Percentiles rank a stretch among this genome's conserved stretches.
Conservation (phyloP, 2,797 vertebrate species). For the Leptatherina wallacei region DNA sequence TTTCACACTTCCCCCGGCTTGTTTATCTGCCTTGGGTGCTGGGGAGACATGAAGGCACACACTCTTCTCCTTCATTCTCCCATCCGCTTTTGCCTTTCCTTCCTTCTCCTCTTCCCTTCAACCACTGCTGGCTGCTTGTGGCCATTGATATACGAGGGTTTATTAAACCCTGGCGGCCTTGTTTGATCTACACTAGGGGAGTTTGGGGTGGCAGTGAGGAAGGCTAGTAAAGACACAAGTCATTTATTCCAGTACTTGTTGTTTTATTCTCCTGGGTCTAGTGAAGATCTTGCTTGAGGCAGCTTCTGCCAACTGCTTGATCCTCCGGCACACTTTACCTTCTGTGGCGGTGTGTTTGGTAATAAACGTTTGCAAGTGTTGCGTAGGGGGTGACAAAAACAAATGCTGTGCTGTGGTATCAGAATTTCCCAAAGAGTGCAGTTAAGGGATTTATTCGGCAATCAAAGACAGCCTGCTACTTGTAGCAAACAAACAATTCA, state of each 20-base stretch:
- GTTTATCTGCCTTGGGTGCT: conserved; percentile 79
- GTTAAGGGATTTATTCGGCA: conserved; percentile 46
- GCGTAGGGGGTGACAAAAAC: conserved; percentile 64
- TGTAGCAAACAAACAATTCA: conserved; percentile 35
- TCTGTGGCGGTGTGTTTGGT: conserved; percentile 48
- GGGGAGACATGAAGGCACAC: conserved; percentile 75
- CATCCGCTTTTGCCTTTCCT: conserved; percentile 53
- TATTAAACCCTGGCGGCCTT: conserved; percentile 72
- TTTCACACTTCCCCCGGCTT: conserved; percentile 79
- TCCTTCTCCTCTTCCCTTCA: conserved; percentile 60
- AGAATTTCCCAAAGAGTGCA: conserved; percentile 51
- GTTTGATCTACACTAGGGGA: conserved; percentile 68
- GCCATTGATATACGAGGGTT: conserved; percentile 72
- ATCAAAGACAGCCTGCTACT: conserved; percentile 50
- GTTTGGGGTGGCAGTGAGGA: conserved; percentile 52
- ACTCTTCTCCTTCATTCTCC: conserved; percentile 53
- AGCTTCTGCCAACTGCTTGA: conserved; percentile 56
- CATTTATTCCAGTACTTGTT: conserved; percentile 70
- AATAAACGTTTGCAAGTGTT: conserved; percentile 58
- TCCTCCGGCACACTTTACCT: conserved; percentile 53
- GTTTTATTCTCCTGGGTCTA: conserved; percentile 69
- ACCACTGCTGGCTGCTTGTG: conserved; percentile 71
- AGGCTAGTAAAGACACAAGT: conserved; percentile 74
- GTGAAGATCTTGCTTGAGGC: conserved; percentile 69
- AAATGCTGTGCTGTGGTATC: conserved; percentile 56